Conservation (phyloP, 2,113 vertebrate genomes). For the Chamaea fasciata region DNA sequence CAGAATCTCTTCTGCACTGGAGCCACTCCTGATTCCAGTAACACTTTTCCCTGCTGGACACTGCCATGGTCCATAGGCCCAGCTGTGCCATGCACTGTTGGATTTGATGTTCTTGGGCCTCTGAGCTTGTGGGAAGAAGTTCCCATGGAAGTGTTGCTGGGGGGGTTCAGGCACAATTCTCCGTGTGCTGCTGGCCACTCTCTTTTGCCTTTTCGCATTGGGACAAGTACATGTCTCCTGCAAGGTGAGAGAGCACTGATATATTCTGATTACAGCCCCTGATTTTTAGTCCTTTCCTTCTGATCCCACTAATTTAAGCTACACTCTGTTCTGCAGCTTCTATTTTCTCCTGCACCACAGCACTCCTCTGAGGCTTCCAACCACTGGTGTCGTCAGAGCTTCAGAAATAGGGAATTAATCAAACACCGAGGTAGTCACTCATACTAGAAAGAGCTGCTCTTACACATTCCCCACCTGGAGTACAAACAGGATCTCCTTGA, state of each 20-base stretch:
- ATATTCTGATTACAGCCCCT: background rate
- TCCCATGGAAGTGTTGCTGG: background rate
- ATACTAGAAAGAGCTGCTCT: background rate
- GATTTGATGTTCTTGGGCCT: background rate
- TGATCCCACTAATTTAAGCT: background rate
- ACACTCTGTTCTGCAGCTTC: background rate
- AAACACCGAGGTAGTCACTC: background rate
- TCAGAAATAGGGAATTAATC: conserved; percentile 7
- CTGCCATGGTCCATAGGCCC: background rate
- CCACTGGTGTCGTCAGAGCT: background rate
- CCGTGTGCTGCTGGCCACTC: background rate
- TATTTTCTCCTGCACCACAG: background rate
- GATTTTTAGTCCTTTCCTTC: background rate
- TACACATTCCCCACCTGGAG: background rate
- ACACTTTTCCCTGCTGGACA: background rate
- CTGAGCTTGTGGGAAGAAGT: background rate
- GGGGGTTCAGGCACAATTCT: background rate
- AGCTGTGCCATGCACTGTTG: background rate
- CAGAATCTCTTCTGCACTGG: background rate
- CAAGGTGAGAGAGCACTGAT: background rate
- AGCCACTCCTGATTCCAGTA: background rate
- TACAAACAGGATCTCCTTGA: background rate
- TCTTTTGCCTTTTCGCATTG: background rate
- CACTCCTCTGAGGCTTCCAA: background rate
- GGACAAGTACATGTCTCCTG: background rate